Evolutionary conservation across 2,113 vertebrate species (phyloP).

Genomic region (Eira barbara): DNA sequence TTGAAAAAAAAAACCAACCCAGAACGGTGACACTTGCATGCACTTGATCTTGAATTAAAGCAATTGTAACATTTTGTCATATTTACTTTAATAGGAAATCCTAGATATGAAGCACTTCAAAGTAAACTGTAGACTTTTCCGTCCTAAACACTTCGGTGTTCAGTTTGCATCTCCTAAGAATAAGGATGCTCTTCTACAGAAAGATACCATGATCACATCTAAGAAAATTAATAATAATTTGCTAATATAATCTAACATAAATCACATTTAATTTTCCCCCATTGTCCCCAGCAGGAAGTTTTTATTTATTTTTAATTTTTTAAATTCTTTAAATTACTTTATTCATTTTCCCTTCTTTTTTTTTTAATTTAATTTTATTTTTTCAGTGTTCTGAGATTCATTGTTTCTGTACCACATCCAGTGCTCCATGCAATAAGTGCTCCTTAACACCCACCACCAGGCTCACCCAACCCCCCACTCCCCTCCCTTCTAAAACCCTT

Average conservation of each 20-base stretch:
- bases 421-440: too few relatives aligned
- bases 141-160: neutral
- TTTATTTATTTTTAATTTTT: neutral
- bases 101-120: neutral
- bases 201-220: neutral
- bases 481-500: too few relatives aligned
- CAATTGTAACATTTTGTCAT: neutral
- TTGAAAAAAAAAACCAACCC: neutral
- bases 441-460: too few relatives aligned
- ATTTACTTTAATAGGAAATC: neutral
- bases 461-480: too few relatives aligned
- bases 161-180: neutral
- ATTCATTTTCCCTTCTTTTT: too few relatives aligned
- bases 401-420: too few relatives aligned
- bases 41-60: neutral
- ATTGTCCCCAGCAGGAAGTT: neutral
- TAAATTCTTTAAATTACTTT: too few relatives aligned
- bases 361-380: too few relatives aligned
- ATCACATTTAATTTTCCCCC: neutral
- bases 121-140: neutral
- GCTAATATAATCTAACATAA: neutral
- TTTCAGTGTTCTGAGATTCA: too few relatives aligned
- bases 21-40: neutral
- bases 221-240: slow-evolving; percentile 27
- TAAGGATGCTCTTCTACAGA: neutral